Percentiles rank a stretch among this genome's conserved stretches.
Conservation (phyloP, 2,797 vertebrate genomes). For the Tolypeutes matacus region DNA sequence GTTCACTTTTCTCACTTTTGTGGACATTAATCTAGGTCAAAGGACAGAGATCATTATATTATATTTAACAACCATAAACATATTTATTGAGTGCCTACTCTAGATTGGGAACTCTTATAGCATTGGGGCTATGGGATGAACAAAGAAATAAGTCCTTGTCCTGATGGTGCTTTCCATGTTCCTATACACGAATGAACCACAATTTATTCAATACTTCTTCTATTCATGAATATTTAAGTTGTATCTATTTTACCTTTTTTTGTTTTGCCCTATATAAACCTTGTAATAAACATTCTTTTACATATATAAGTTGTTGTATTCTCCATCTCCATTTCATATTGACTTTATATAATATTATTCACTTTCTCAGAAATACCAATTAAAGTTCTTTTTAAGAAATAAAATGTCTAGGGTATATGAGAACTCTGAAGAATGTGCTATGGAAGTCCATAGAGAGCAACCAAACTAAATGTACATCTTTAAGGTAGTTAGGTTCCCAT, state of each 20-base stretch:
- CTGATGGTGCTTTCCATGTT: not conserved
- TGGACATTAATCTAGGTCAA: not conserved
- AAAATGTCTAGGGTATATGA: not conserved
- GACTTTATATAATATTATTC: not conserved
- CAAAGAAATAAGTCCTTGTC: not conserved
- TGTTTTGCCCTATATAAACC: not conserved
- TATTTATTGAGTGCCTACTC: not conserved
- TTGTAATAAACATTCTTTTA: not conserved
- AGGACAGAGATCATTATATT: not conserved
- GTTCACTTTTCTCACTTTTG: not conserved
- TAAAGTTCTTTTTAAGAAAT: not conserved
- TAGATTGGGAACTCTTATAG: not conserved
- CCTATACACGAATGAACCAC: not conserved
- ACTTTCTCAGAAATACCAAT: not conserved
- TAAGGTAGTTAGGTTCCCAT: not conserved
- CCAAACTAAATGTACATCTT: slow-evolving; percentile 1
- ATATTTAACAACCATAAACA: not conserved
- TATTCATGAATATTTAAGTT: not conserved
- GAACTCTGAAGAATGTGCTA: not conserved
- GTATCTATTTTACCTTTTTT: not conserved
- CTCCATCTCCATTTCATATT: not conserved
- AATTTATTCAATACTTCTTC: not conserved
- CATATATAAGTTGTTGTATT: not conserved
- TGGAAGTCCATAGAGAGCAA: not conserved
- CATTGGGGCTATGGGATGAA: not conserved